A percentile compares a stretch with the other conserved stretches of the same genome.
Conservation (phyloP, 2,888 invertebrate species). For the Philereme vetulata region DNA sequence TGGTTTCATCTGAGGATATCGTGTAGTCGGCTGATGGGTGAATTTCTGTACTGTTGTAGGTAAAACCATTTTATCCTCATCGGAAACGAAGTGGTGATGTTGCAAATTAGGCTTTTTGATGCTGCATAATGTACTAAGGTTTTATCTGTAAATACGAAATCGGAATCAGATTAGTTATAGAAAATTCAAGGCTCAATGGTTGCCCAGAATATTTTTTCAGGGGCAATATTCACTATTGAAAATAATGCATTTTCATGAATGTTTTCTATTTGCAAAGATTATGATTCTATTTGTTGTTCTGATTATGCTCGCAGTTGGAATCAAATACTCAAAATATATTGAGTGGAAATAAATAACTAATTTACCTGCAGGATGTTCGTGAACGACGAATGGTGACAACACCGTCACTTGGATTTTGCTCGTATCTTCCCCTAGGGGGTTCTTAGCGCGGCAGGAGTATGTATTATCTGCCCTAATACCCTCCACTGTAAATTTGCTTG, state of each 20-base stretch:
- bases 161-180: too few species aligned
- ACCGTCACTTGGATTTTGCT: constrained; percentile 10
- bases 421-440: constrained; percentile 4
- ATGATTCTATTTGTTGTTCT: too few species aligned
- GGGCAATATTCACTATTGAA: too few species aligned
- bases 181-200: too few species aligned
- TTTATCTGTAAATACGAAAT: too few species aligned
- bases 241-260: too few species aligned
- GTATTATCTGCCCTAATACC: too few species aligned
- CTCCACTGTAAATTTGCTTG: too few species aligned
- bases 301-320: too few species aligned
- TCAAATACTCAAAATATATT: too few species aligned
- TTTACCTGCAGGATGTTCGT: constrained; percentile 22
- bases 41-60: neutral
- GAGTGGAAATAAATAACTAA: neutral
- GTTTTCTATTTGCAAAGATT: too few species aligned
- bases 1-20: constrained; percentile 16
- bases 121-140: constrained; percentile 15
- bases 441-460: constrained; percentile 17
- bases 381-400: constrained; percentile 22
- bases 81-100: constrained; percentile 24
- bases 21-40: constrained; percentile 5
- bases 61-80: constrained; percentile 30
- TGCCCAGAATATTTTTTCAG: too few species aligned
- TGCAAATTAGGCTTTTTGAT: constrained; percentile 21